phyloP scores from a whole-genome alignment of 1,140 invertebrate genomes.

The Nasonia longicornis region DNA sequence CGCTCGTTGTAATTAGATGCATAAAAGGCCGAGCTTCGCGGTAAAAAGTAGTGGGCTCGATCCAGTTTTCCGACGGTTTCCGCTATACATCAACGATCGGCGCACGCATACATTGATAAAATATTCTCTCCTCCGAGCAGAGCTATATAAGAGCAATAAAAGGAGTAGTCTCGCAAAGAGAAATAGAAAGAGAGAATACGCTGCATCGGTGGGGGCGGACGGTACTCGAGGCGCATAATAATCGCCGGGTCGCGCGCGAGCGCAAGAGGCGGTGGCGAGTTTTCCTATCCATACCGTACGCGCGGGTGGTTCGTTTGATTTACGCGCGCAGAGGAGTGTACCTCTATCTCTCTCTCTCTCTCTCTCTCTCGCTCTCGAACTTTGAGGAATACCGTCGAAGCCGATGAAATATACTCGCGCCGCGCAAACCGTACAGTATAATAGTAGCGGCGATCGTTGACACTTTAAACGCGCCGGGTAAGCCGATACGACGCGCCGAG shows the following conservation, averaged over 20 bases:
- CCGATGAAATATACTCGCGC: conserved; percentile 20
- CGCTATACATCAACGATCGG: too few relatives aligned
- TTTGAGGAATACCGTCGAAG: conserved; percentile 24
- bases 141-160: background rate
- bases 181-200: conserved; percentile 18
- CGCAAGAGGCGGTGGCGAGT: conserved; percentile 34
- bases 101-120: too few relatives aligned
- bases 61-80: too few relatives aligned
- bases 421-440: too few relatives aligned
- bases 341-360: background rate
- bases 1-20: too few relatives aligned
- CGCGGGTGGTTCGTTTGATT: conserved; percentile 45
- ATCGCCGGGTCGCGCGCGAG: conserved; percentile 20
- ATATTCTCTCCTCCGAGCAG: too few relatives aligned
- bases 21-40: too few relatives aligned
- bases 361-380: background rate
- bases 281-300: conserved; percentile 26
- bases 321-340: conserved; percentile 23
- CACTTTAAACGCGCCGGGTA: background rate
- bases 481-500: background rate
- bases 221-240: conserved; percentile 45
- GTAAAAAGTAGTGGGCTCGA: too few relatives aligned
- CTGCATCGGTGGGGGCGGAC: conserved; percentile 26
- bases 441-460: background rate
- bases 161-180: background rate